Percentiles rank a stretch among this genome's conserved stretches.
These are phyloP conservation scores for Adelosebastes latens DNA, from an alignment of 2,797 vertebrate species.

Conservation along the genomic window DNA sequence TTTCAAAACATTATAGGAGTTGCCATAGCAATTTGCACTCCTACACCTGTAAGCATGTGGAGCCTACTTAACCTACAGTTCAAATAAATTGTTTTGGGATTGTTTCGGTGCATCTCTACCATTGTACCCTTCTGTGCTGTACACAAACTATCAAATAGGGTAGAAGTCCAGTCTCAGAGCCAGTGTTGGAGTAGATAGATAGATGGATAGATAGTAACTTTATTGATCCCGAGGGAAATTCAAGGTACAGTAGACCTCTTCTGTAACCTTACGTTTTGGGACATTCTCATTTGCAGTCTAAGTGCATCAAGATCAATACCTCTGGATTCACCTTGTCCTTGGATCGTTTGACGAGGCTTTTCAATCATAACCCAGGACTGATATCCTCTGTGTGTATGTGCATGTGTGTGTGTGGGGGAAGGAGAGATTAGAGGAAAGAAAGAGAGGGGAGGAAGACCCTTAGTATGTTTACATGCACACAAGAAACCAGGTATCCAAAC, in stretches of 20 bases:
- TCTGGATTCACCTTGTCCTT: slow-evolving; percentile 18
- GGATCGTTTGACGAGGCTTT: slow-evolving; percentile 10
- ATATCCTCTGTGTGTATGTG: not conserved
- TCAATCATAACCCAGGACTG: slow-evolving; percentile 19
- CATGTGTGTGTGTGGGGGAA: not conserved
- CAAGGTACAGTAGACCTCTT: not conserved
- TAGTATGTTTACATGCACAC: not conserved
- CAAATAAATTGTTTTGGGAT: no score
- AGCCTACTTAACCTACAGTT: no score
- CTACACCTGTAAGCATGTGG: no score
- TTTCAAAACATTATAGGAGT: no score
- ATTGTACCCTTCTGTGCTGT: not conserved
- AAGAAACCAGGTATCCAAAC: not conserved
- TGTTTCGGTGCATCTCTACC: no score
- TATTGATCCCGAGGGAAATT: no score
- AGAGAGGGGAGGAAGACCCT: accelerated
- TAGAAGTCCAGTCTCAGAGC: not conserved
- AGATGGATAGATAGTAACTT: no score
- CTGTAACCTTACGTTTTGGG: not conserved
- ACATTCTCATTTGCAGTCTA: slow-evolving; percentile 1
- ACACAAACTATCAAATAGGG: not conserved
- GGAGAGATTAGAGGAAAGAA: not conserved
- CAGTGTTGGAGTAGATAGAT: not conserved
- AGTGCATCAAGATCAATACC: slow-evolving; percentile 23
- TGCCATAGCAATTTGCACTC: no score